Percentiles rank a stretch among this genome's conserved stretches.
phyloP scores from a whole-genome alignment of 2,888 invertebrate genomes.

The Lasius platythorax region DNA sequence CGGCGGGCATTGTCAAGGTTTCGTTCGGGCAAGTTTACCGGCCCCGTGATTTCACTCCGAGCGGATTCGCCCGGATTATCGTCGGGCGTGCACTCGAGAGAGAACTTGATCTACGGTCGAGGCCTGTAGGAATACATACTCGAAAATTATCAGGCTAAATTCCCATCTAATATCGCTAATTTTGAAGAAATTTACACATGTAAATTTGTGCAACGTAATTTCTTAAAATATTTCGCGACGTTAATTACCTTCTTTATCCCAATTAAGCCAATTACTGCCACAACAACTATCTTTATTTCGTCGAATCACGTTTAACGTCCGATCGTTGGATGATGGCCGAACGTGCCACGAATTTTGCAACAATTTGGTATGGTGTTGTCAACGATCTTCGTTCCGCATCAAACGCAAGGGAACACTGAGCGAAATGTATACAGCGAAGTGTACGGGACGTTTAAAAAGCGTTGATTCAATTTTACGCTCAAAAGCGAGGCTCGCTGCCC shows the following conservation, averaged over 20 bases:
- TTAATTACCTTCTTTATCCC: not conserved
- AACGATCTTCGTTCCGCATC: conserved; percentile 57
- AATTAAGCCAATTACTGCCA: not conserved
- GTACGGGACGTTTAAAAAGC: conserved; percentile 75
- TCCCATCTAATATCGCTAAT: not conserved
- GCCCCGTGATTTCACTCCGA: conserved; percentile 43
- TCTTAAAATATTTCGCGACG: conserved; percentile 16
- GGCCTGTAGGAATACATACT: not conserved
- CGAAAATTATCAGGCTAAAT: not conserved
- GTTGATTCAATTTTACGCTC: conserved; percentile 76
- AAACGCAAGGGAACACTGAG: conserved; percentile 57
- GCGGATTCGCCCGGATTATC: conserved; percentile 45
- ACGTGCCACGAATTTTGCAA: conserved; percentile 44
- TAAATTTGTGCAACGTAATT: not conserved
- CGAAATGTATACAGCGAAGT: conserved; percentile 64
- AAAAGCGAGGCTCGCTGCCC: conserved; percentile 70
- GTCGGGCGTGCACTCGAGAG: conserved; percentile 22
- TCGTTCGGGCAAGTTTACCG: conserved; percentile 64
- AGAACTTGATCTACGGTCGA: conserved; percentile 21
- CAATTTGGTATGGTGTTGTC: conserved; percentile 45
- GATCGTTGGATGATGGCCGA: conserved; percentile 11
- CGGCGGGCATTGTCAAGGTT: conserved; percentile 78
- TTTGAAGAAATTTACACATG: not conserved
- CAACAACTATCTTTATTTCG: not conserved
- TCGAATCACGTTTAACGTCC: conserved; percentile 16